phyloP scores from a whole-genome alignment of 2,888 invertebrate species.

The Drosophila paramelanica region DNA sequence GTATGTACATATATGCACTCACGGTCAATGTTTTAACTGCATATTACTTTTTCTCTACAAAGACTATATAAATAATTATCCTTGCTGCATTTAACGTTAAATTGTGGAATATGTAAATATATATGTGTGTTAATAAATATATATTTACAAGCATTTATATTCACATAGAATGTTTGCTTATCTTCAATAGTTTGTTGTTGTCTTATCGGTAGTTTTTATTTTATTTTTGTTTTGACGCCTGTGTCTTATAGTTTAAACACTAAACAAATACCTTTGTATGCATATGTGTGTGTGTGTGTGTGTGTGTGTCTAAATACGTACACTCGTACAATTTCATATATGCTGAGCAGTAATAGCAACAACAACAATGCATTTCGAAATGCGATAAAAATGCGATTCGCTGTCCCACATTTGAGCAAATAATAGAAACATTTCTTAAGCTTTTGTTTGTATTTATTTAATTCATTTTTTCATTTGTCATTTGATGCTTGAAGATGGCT shows the following conservation, averaged over 20 bases:
- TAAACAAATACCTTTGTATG: conserved; percentile 39
- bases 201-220: conserved; percentile 62
- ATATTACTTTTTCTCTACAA: neutral
- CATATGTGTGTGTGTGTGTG: conserved; percentile 15
- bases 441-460: conserved; percentile 46
- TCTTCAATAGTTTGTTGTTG: conserved; percentile 58
- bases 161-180: conserved; percentile 35
- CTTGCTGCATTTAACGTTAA: conserved; percentile 31
- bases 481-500: conserved; percentile 34
- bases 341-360: conserved; percentile 12
- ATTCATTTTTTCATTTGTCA: conserved; percentile 37
- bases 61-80: neutral
- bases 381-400: conserved; percentile 66
- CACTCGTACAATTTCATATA: conserved; percentile 2
- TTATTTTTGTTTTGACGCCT: conserved; percentile 50
- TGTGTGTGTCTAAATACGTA: neutral
- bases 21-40: neutral
- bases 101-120: conserved; percentile 1
- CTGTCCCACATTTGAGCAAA: conserved; percentile 63
- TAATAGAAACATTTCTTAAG: conserved; percentile 56
- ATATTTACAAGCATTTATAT: neutral
- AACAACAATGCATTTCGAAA: conserved; percentile 49
- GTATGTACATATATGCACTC: neutral
- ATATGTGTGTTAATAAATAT: neutral
- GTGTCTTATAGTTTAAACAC: conserved; percentile 52